Conservation (phyloP, 2,888 invertebrate species). For the Hydrotaea cyrtoneurina region DNA sequence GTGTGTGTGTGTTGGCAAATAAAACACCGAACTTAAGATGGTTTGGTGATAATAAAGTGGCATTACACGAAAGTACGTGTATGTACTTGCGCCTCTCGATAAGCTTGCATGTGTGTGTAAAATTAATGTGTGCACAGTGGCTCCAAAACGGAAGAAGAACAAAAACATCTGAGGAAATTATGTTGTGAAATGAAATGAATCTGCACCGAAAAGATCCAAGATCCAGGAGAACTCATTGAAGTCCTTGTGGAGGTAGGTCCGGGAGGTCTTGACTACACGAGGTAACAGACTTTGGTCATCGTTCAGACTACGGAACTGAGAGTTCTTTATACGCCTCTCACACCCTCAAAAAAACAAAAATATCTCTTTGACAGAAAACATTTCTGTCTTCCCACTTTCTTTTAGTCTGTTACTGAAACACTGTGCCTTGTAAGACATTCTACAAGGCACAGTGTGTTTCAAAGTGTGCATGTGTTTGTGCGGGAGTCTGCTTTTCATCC, state of each 20-base stretch:
- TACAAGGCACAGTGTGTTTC: not conserved
- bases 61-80: slow-evolving; percentile 21
- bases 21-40: slow-evolving; percentile 15
- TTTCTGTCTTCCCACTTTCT: no score
- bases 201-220: no score
- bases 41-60: slow-evolving; percentile 36
- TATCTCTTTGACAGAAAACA: no score
- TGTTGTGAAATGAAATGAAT: no score
- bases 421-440: not conserved
- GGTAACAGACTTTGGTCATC: no score
- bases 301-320: no score
- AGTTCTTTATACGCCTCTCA: no score
- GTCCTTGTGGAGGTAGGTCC: no score
- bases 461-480: not conserved
- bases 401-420: not conserved
- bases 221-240: no score
- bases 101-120: not conserved
- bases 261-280: no score
- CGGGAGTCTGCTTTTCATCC: no score
- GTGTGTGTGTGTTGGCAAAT: not conserved
- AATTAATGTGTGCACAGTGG: not conserved
- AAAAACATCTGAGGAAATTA: not conserved
- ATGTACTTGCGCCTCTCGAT: not conserved
- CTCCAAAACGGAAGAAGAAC: not conserved
- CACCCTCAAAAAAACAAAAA: no score